phyloP scores from a whole-genome alignment of 2,888 invertebrate species.

The Parnassius apollo region DNA sequence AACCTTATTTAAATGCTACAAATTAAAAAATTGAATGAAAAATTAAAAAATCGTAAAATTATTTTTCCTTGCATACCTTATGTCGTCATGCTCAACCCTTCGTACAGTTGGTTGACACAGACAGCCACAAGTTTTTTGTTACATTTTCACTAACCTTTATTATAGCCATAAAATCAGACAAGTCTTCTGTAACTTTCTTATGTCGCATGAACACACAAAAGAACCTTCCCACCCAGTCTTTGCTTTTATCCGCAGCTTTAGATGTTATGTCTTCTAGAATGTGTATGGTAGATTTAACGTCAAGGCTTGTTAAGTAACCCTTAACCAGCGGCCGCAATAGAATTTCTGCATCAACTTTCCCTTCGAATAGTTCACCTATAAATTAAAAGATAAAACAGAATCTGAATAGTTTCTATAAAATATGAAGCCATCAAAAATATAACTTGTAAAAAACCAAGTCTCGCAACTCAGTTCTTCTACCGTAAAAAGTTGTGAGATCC shows the following conservation, averaged over 20 bases:
- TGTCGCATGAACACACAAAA: constrained; percentile 70
- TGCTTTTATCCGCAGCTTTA: constrained; percentile 62
- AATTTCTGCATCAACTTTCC: constrained; percentile 73
- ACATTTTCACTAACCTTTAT: constrained; percentile 53
- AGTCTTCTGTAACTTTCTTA: constrained; percentile 63
- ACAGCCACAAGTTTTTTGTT: not conserved
- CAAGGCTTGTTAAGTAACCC: constrained; percentile 70
- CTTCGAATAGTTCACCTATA: constrained; percentile 70
- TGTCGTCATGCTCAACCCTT: too few species aligned
- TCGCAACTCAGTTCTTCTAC: too few species aligned
- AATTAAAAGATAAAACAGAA: not conserved
- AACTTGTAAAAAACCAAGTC: too few species aligned
- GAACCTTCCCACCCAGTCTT: constrained; percentile 81
- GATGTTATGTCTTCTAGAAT: constrained; percentile 70
- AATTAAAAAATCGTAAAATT: too few species aligned
- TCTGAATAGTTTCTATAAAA: not conserved
- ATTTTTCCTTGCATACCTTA: too few species aligned
- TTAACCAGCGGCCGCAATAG: constrained; percentile 71
- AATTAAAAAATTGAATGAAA: too few species aligned
- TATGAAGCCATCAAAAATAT: too few species aligned
- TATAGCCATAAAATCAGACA: constrained; percentile 59
- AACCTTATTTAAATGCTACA: too few species aligned
- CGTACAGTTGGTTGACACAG: too few species aligned
- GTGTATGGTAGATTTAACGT: constrained; percentile 67
- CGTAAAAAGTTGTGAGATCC: too few species aligned